These are phyloP conservation scores for Macrobrachium nipponense DNA, from an alignment of 1,140 invertebrate genomes.

Conservation along the genomic window DNA sequence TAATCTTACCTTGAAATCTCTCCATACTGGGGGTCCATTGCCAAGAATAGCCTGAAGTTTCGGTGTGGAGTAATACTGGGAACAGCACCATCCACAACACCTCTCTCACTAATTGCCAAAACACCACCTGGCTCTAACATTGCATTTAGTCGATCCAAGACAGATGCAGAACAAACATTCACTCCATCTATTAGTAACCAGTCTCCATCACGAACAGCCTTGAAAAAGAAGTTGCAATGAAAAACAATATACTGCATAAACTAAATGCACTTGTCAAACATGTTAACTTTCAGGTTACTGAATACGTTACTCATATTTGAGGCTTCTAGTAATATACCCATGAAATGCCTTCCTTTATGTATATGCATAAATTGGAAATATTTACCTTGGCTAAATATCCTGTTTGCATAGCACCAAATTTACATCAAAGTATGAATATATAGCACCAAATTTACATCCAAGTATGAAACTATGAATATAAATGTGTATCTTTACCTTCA, in stretches of 20 bases:
- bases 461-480: neutral
- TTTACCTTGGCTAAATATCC: no score
- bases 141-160: conserved; percentile 95
- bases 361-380: no score
- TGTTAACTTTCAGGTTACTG: no score
- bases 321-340: no score
- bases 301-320: no score
- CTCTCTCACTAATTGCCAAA: conserved; percentile 91
- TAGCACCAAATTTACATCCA: neutral
- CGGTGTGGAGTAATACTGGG: conserved; percentile 85
- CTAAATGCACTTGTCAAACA: neutral
- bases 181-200: conserved; percentile 97
- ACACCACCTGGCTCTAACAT: conserved; percentile 93
- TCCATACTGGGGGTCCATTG: conserved; percentile 94
- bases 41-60: conserved; percentile 93
- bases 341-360: no score
- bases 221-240: neutral
- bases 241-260: neutral
- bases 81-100: conserved; percentile 79
- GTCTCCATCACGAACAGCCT: conserved; percentile 83
- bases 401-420: no score
- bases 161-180: conserved; percentile 95
- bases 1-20: conserved; percentile 84
- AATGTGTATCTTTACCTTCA: conserved; percentile 68
- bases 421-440: neutral